These are phyloP conservation scores for Noctilio leporinus DNA, from an alignment of 2,113 vertebrate species.

Conservation along the genomic window DNA sequence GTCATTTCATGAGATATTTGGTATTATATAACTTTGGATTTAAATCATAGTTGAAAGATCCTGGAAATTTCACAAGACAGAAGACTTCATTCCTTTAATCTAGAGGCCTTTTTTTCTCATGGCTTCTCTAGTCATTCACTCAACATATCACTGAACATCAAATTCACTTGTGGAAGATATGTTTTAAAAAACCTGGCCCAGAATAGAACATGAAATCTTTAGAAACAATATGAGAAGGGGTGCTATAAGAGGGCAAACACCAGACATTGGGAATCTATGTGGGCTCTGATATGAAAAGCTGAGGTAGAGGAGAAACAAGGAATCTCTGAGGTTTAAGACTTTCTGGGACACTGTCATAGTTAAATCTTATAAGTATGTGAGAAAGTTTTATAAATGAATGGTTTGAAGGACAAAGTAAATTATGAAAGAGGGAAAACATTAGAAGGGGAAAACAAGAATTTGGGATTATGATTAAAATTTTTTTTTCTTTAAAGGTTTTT, in stretches of 20 bases:
- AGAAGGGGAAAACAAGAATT: neutral
- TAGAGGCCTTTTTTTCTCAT: neutral
- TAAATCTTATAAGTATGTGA: neutral
- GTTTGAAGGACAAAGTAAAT: neutral
- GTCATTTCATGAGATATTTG: neutral
- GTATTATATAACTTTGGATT: neutral
- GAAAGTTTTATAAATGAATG: neutral
- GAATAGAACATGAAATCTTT: neutral
- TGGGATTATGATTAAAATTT: too few species aligned
- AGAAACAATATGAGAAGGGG: neutral
- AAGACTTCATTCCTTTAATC: neutral
- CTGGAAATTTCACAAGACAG: conserved; percentile 13
- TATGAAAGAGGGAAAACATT: neutral
- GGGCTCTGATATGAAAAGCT: neutral
- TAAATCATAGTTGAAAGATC: conserved; percentile 29
- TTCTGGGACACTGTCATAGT: neutral
- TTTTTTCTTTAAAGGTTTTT: too few species aligned
- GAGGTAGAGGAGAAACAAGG: neutral
- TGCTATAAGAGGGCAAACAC: neutral
- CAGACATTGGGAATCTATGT: neutral
- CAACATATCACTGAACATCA: neutral
- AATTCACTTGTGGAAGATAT: neutral
- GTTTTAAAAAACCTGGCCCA: neutral
- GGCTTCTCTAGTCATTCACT: neutral
- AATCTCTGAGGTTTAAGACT: neutral